A percentile compares a stretch with the other conserved stretches of the same genome.
Conservation (phyloP, 2,797 vertebrate genomes). For the Schizothorax lantsangensis region DNA sequence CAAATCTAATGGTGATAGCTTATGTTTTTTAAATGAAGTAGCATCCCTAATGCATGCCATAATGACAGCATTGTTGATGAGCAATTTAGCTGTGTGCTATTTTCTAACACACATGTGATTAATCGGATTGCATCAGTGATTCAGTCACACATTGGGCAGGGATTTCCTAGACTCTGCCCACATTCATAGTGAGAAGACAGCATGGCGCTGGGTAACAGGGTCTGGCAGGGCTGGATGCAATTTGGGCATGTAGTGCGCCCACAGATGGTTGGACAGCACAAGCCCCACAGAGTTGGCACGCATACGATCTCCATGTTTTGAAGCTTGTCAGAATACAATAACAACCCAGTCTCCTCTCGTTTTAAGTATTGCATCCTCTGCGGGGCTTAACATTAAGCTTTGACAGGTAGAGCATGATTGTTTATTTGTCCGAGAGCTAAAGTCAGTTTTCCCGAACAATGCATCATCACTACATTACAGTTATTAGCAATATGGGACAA, state of each 20-base stretch:
- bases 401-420: not conserved
- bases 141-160: constrained; percentile 55
- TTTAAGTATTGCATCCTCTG: not conserved
- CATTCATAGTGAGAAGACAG: constrained; percentile 72
- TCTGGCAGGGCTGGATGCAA: constrained; percentile 72
- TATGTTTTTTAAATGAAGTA: not conserved
- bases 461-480: not conserved
- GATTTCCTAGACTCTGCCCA: constrained; percentile 66
- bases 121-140: constrained; percentile 57
- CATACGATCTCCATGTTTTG: constrained; percentile 48
- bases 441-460: not conserved
- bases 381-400: not conserved
- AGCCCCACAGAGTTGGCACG: constrained; percentile 21
- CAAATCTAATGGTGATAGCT: not conserved
- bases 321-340: constrained; percentile 27
- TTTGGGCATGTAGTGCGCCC: constrained; percentile 72
- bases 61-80: constrained; percentile 20
- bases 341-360: constrained; percentile 15
- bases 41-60: not conserved
- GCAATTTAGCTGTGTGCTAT: constrained; percentile 31
- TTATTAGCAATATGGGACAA: not conserved
- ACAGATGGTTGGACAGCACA: constrained; percentile 76
- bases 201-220: constrained; percentile 71
- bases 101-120: constrained; percentile 61
- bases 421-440: not conserved